phyloP scores from a whole-genome alignment of 2,113 vertebrate species.

The Pachypanchax playfairii region DNA sequence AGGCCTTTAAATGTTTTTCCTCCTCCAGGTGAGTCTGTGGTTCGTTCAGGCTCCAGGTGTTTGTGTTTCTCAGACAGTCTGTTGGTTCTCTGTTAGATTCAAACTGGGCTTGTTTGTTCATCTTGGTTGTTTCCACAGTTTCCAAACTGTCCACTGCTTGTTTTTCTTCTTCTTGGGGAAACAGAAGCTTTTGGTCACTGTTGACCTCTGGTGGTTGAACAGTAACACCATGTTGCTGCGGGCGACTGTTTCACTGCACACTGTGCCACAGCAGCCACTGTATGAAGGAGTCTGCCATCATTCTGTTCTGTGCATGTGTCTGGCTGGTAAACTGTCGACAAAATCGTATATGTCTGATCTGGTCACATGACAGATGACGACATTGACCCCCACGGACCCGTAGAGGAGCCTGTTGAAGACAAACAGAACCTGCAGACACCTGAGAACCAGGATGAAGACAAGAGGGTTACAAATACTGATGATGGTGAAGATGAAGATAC shows the following conservation, averaged over 20 bases:
- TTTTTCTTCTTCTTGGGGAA: constrained; percentile 24
- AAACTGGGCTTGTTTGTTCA: constrained; percentile 19
- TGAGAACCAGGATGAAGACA: constrained; percentile 49
- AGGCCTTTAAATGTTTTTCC: neutral
- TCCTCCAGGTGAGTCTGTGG: no score
- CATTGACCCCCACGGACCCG: constrained; percentile 33
- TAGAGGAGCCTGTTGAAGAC: constrained; percentile 55
- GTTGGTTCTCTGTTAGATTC: constrained; percentile 6
- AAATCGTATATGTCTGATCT: constrained; percentile 60
- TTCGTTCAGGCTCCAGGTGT: neutral
- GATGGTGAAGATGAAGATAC: constrained; percentile 60
- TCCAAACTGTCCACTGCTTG: constrained; percentile 55
- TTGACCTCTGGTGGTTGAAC: constrained; percentile 51
- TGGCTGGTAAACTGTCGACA: constrained; percentile 26
- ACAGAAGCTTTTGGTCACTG: constrained; percentile 44
- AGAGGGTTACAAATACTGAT: constrained; percentile 70
- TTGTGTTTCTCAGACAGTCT: neutral
- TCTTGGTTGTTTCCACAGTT: constrained; percentile 39
- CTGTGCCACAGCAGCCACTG: constrained; percentile 34
- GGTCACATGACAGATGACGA: constrained; percentile 70
- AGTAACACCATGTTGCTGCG: constrained; percentile 29
- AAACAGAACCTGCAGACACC: constrained; percentile 33
- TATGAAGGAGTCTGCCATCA: constrained; percentile 26
- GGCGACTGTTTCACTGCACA: constrained; percentile 52
- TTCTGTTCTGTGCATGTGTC: constrained; percentile 38